phyloP scores from a whole-genome alignment of 1,140 invertebrate genomes.

The Thaumetopoea pityocampa region DNA sequence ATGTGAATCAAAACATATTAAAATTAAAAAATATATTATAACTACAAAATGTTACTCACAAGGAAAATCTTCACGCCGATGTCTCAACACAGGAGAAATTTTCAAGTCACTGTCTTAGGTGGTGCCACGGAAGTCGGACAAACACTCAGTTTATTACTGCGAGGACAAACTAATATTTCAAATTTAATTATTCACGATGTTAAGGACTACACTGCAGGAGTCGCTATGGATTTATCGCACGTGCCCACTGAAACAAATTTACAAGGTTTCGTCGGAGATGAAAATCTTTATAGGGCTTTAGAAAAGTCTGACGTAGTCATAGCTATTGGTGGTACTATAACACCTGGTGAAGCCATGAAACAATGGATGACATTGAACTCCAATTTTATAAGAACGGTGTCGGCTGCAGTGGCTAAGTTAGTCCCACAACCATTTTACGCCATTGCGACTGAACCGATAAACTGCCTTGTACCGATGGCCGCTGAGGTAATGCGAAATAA shows the following conservation, averaged over 20 bases:
- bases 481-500: constrained; percentile 81
- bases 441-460: constrained; percentile 83
- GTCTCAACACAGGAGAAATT: constrained; percentile 6
- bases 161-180: constrained; percentile 31
- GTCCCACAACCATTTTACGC: constrained; percentile 81
- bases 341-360: constrained; percentile 78
- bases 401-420: constrained; percentile 71
- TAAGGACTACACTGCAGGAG: constrained; percentile 24
- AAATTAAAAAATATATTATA: background rate
- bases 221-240: constrained; percentile 42
- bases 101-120: constrained; percentile 44
- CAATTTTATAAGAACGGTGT: constrained; percentile 80
- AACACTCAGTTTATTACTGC: constrained; percentile 34
- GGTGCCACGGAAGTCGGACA: constrained; percentile 45
- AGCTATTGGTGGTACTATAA: constrained; percentile 82
- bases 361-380: constrained; percentile 84
- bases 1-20: background rate
- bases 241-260: constrained; percentile 35
- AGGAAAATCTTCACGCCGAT: constrained; percentile 6
- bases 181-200: constrained; percentile 41
- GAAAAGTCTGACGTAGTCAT: constrained; percentile 77
- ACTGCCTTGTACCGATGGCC: constrained; percentile 82
- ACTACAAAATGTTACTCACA: constrained; percentile 7
- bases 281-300: constrained; percentile 39
- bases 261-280: constrained; percentile 31